Evolutionary conservation across 2,797 vertebrate species (phyloP).

Genomic region (Euphonia xanthogaster): DNA sequence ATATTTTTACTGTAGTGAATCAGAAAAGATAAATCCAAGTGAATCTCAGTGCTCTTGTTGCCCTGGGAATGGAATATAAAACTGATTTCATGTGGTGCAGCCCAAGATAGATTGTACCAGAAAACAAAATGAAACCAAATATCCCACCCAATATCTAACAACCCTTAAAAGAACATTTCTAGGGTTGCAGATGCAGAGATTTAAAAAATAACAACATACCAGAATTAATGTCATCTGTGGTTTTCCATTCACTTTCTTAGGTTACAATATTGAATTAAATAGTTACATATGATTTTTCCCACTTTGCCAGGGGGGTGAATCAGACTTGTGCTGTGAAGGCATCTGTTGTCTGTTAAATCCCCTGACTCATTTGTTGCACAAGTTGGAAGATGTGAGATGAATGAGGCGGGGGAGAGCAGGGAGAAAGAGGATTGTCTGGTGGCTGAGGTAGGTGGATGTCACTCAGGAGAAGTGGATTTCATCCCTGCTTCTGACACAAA

Average conservation of each 20-base stretch:
- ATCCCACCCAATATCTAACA: background rate
- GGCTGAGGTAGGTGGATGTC: background rate
- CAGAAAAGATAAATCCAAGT: background rate
- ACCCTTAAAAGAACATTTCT: background rate
- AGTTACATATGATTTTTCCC: constrained; percentile 19
- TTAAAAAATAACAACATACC: background rate
- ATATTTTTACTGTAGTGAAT: background rate
- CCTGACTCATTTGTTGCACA: constrained; percentile 43
- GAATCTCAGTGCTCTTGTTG: background rate
- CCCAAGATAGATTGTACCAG: background rate
- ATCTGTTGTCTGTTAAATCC: constrained; percentile 60
- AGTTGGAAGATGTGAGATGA: constrained; percentile 33
- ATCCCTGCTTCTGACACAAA: background rate
- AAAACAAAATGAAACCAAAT: background rate
- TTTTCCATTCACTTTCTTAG: constrained; percentile 41
- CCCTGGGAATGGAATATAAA: background rate
- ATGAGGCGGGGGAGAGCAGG: background rate
- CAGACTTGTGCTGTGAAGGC: constrained; percentile 37
- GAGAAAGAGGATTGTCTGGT: background rate
- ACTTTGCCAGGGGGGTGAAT: constrained; percentile 18
- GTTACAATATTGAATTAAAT: constrained; percentile 32
- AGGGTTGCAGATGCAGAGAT: background rate
- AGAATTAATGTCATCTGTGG: background rate
- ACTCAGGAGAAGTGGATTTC: background rate
- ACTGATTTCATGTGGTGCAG: background rate